Base-by-base conservation (phyloP, 2,113 vertebrate species). In the Maccullochella peelii region DNA sequence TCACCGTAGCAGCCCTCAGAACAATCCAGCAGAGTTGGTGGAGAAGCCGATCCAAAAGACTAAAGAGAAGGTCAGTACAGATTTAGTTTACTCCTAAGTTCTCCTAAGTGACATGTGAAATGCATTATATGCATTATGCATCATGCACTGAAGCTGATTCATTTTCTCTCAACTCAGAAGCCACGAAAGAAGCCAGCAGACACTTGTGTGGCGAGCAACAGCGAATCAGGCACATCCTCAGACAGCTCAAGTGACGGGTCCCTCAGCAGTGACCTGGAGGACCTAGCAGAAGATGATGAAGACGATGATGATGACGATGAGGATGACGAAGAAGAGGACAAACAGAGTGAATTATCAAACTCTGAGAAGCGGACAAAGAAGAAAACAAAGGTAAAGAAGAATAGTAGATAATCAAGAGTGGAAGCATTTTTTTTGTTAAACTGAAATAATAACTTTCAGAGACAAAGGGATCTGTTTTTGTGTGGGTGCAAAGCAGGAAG, bases 161-260 rank as follows among this genome's bases (percentile, higher is more conserved):
- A 23, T 54, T 27, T 81, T 5, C 52, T 33, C 25, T 82, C 54
- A n/a, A 85, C 67, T 49, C 82, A 99, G 97, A 99, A 98, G 86
- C 95, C 95, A 72, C 96, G 96, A 63, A 99, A 97, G 91, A 98
- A 98, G 92, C 79, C 94, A 23, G 78, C 95, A 79, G 97, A 98
- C 86, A 94, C 96, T 90, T 96, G 95, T 63, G 96, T 96, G 89
- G 96, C 96, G 65, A 99, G 97, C 6, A 97, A 98, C 91, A 99
- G 97, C 77, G 98, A 99, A 86, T 98, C 97, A 0, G 98, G 97
- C 86, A 96, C 98, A 25, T 97, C 97, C 15, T 97, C 98, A 50
- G 98, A 99, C 92, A 98, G 96, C 75, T 97, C 98, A 23, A 99
- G 97, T 77, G 98, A 99, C 85, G 98, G 97, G n/a, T 95, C 97